phyloP scores from a whole-genome alignment of 2,888 invertebrate species.

The Catocala sponsa region DNA sequence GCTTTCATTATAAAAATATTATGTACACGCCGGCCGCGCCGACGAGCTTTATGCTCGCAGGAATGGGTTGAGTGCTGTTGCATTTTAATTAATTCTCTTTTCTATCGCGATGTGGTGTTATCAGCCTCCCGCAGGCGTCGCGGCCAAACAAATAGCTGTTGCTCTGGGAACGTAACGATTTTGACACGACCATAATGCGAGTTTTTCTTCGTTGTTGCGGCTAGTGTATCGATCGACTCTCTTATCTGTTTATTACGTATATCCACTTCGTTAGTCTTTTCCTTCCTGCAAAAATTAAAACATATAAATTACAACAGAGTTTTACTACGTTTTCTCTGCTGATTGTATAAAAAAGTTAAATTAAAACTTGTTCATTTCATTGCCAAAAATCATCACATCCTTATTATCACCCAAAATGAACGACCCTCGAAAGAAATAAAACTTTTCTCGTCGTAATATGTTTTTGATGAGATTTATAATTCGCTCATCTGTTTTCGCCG shows the following conservation, averaged over 20 bases:
- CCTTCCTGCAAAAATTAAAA: conserved; percentile 25
- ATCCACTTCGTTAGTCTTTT: conserved; percentile 27
- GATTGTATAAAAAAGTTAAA: conserved; percentile 48
- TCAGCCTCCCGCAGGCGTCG: conserved; percentile 80
- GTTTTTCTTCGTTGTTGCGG: conserved; percentile 62
- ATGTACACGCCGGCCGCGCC: conserved; percentile 52
- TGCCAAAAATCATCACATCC: conserved; percentile 48
- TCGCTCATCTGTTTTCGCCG: conserved; percentile 50
- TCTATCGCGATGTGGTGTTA: conserved; percentile 85
- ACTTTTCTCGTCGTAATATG: conserved; percentile 55
- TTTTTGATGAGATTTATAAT: conserved; percentile 62
- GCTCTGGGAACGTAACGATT: conserved; percentile 73
- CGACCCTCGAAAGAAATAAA: conserved; percentile 56
- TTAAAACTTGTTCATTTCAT: conserved; percentile 45
- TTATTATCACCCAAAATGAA: conserved; percentile 50
- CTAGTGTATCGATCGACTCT: conserved; percentile 48
- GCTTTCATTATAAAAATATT: conserved; percentile 67
- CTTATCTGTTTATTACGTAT: conserved; percentile 35
- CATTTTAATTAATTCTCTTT: conserved; percentile 88
- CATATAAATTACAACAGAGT: conserved; percentile 6
- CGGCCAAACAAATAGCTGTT: conserved; percentile 82
- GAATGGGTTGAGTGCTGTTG: conserved; percentile 84
- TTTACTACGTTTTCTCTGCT: conserved; percentile 20
- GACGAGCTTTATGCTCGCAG: conserved; percentile 74
- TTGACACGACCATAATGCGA: conserved; percentile 73